Base-by-base conservation (phyloP, 2,888 invertebrate genomes). In the Troilus luridus region DNA sequence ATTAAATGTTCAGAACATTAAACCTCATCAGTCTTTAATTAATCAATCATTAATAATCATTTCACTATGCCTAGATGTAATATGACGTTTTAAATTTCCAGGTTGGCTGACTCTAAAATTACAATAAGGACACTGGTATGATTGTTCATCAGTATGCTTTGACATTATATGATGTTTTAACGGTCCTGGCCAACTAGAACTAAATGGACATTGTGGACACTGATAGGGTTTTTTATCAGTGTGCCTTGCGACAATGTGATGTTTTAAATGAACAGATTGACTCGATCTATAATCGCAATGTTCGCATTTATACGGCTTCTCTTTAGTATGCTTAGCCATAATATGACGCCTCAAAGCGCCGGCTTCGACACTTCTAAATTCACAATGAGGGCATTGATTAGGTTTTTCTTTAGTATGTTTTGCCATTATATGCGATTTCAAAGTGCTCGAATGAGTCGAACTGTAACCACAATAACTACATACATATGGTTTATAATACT, bases 301-400 rank as follows among this genome's bases (percentile, higher is more conserved):
- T 9, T 85, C 5, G 12, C 85, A 85, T n/a, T 85, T 58, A 58
- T 56, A 85, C 0, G 85, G 85, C 56, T 85, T 85, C n/a, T 85
- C 85, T 85, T 85, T 85, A 85, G 85, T 85, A 85, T 85, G 85
- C 85, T 85, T 85, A 56, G 85, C 85, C 85, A 85, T 85, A n/a
- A 85, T 85, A n/a, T 85, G 85, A n/a, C 85, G 85, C 19, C 56
- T 10, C 56, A 85, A 58, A n/a, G 85, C 85, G n/a, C 85, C 85
- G n/a, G 85, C 14, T 85, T 85, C 85, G 12, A 85, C 85, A n/a
- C 56, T 85, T 58, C 56, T 85, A 19, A 85, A 85, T 85, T 85
- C 56, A 12, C 85, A 85, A 85, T 85, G 56, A 85, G 85, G 85
- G 41, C 85, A 85, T n/a, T 85, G 85, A 12, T 85, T 85, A 56